These are phyloP conservation scores for Nineta flava DNA, from an alignment of 2,888 invertebrate genomes.

Conservation along the genomic window DNA sequence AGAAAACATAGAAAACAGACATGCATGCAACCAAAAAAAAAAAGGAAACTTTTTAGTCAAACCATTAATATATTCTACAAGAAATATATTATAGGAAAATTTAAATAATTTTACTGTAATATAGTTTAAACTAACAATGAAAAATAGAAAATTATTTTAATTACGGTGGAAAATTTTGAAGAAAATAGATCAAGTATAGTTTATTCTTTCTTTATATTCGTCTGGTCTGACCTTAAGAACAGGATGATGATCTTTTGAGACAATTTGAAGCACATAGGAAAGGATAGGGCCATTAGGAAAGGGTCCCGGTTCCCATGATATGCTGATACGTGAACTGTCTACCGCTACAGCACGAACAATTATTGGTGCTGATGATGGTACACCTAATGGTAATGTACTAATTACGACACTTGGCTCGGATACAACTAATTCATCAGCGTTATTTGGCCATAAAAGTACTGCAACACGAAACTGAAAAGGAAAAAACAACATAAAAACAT, in stretches of 20 bases:
- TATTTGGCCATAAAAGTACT: conserved; percentile 49
- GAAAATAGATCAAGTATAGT: neutral
- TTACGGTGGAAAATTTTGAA: too few relatives aligned
- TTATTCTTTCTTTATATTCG: neutral
- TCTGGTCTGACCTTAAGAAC: conserved; percentile 42
- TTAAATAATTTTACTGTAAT: too few relatives aligned
- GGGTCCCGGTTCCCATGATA: conserved; percentile 77
- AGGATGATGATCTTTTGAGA: conserved; percentile 32
- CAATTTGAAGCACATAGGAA: conserved; percentile 65
- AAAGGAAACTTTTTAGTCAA: too few relatives aligned
- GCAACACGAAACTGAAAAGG: conserved; percentile 72
- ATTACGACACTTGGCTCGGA: conserved; percentile 64
- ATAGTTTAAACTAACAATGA: too few relatives aligned
- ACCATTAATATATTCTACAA: too few relatives aligned
- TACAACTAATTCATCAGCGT: conserved; percentile 49
- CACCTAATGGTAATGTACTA: conserved; percentile 54
- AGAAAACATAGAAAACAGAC: too few relatives aligned
- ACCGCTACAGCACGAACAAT: conserved; percentile 62
- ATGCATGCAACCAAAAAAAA: too few relatives aligned
- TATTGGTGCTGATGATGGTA: conserved; percentile 59
- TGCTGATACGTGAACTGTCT: conserved; percentile 66
- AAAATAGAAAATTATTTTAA: too few relatives aligned
- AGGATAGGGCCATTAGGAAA: conserved; percentile 79
- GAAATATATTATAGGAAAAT: too few relatives aligned
- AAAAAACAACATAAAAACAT: conserved; percentile 10